A percentile compares a stretch with the other conserved stretches of the same genome.
Evolutionary conservation across 2,113 vertebrate species (phyloP).

Genomic region (Indicator indicator): DNA sequence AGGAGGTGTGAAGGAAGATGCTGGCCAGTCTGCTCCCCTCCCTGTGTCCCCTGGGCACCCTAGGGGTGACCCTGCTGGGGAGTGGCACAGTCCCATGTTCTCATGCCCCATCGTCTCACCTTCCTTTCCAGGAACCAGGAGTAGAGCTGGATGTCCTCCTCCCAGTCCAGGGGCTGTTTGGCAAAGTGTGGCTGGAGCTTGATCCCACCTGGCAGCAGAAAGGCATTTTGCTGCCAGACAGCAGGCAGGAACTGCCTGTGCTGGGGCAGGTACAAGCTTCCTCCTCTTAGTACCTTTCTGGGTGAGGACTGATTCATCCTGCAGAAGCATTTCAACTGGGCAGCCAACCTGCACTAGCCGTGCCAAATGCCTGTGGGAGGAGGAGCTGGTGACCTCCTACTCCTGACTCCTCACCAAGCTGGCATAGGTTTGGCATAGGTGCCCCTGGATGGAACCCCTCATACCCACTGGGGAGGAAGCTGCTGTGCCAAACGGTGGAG

Average conservation of each 20-base stretch:
- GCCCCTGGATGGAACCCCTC: rapidly evolving
- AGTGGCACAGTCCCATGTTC: neutral
- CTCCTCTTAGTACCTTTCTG: neutral
- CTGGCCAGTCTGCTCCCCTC: neutral
- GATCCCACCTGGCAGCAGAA: conserved; percentile 59
- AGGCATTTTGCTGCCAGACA: neutral
- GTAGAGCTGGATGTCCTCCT: conserved; percentile 85
- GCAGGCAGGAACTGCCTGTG: rapidly evolving
- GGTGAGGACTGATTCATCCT: conserved; percentile 57
- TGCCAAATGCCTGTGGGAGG: conserved; percentile 79
- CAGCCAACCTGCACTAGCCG: conserved; percentile 85
- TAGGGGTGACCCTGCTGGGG: neutral
- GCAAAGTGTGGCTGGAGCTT: conserved; percentile 66
- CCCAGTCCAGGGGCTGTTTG: conserved; percentile 83
- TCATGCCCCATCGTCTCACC: conserved; percentile 63
- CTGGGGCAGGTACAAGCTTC: neutral
- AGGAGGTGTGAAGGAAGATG: neutral
- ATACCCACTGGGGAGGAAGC: conserved; percentile 88
- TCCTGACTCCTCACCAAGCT: neutral
- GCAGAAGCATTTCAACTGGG: conserved; percentile 75
- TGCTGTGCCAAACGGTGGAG: conserved; percentile 82
- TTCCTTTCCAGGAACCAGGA: conserved; percentile 89
- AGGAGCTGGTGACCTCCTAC: neutral
- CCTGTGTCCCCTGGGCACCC: neutral
- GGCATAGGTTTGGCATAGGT: neutral